These are phyloP conservation scores for Nesoenas mayeri DNA, from an alignment of 2,113 vertebrate species.

Conservation along the genomic window DNA sequence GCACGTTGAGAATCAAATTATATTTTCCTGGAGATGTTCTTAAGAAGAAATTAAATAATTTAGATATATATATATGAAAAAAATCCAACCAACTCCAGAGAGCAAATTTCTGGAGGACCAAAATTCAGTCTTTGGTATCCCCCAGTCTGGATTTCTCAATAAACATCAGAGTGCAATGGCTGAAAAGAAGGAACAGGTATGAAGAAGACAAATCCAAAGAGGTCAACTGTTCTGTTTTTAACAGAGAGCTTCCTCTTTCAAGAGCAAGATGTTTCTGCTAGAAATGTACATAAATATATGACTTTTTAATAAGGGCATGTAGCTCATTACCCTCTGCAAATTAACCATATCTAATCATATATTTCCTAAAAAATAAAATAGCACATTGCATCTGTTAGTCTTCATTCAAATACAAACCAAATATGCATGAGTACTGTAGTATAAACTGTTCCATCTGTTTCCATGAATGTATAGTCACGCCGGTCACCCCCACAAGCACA, in stretches of 20 bases:
- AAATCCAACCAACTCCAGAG: not conserved
- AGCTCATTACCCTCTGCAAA: slow-evolving; percentile 65
- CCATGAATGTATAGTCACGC: slow-evolving; percentile 29
- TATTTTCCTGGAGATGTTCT: not conserved
- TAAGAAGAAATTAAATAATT: not conserved
- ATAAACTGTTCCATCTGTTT: slow-evolving; percentile 68
- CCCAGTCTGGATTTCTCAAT: not conserved
- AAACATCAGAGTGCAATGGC: not conserved
- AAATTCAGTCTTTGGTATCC: not conserved
- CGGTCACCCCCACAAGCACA: slow-evolving; percentile 13
- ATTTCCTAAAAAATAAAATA: slow-evolving; percentile 67
- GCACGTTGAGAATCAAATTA: not conserved
- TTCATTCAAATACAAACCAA: slow-evolving; percentile 58
- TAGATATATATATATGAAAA: not conserved
- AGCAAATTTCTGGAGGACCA: not conserved
- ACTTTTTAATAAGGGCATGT: slow-evolving; percentile 56
- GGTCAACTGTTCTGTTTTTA: not conserved
- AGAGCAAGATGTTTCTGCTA: not conserved
- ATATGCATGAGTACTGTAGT: slow-evolving; percentile 54
- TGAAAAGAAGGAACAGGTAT: not conserved
- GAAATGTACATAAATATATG: slow-evolving; percentile 28
- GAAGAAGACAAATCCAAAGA: not conserved
- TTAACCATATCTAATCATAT: slow-evolving; percentile 60
- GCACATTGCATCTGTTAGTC: slow-evolving; percentile 61
- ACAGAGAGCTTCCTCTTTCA: not conserved